Conservation (phyloP, 2,797 vertebrate genomes). For the Perodicticus potto region DNA sequence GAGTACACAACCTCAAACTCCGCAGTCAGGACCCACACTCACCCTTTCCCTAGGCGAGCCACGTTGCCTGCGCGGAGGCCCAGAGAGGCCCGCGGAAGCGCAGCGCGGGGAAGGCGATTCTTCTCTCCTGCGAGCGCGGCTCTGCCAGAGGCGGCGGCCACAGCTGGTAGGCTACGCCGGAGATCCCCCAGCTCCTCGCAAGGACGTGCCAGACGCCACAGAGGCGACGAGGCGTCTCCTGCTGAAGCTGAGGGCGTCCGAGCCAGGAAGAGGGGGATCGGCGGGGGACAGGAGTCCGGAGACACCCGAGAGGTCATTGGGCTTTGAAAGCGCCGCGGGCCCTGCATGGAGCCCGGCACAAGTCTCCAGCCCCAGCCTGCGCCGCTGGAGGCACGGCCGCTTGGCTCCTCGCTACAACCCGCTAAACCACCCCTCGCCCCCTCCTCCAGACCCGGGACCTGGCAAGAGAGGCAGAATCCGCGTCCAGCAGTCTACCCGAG, state of each 20-base stretch:
- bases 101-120: neutral
- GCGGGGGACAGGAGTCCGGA: neutral
- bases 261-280: neutral
- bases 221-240: constrained; percentile 81
- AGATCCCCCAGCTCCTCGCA: constrained; percentile 60
- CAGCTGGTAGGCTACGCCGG: neutral
- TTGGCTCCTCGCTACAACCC: neutral
- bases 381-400: neutral
- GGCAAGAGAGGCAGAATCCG: neutral
- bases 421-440: neutral
- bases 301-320: constrained; percentile 64
- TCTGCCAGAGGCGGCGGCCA: neutral
- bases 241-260: constrained; percentile 46
- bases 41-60: neutral
- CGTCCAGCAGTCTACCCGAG: neutral
- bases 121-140: neutral
- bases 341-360: neutral
- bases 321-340: constrained; percentile 72
- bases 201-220: constrained; percentile 85
- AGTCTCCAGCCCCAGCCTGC: neutral
- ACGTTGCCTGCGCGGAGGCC: neutral
- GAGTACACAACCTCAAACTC: neutral
- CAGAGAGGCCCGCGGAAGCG: neutral
- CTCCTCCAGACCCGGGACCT: neutral
- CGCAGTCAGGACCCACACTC: neutral